Evolutionary conservation across 2,888 invertebrate species (phyloP).

Genomic region (Smittia sp.): DNA sequence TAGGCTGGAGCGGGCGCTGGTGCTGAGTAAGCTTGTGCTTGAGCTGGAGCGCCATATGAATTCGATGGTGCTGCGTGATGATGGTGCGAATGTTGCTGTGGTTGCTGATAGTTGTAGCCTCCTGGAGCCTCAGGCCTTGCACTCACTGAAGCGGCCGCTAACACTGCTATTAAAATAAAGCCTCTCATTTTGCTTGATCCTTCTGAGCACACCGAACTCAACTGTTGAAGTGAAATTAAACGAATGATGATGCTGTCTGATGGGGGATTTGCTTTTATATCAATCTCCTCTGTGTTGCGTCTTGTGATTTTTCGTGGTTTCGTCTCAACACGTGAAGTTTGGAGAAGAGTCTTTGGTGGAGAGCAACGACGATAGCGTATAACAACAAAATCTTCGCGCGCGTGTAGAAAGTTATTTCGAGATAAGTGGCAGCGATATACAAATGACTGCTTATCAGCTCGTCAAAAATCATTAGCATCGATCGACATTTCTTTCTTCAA

Average conservation of each 20-base stretch:
- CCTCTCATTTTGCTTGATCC: slow-evolving; percentile 22
- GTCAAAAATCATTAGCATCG: too few relatives aligned
- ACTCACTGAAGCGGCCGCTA: slow-evolving; percentile 16
- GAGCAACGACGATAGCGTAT: background rate
- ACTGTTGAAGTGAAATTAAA: slow-evolving; percentile 32
- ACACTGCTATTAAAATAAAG: slow-evolving; percentile 22
- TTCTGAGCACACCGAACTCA: background rate
- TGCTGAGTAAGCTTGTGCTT: background rate
- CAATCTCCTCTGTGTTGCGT: slow-evolving; percentile 29
- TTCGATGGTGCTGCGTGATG: background rate
- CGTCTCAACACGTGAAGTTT: background rate
- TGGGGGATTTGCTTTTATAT: slow-evolving; percentile 32
- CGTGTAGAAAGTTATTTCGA: background rate
- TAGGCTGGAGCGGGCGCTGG: background rate
- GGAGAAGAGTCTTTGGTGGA: background rate
- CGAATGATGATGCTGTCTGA: slow-evolving; percentile 35
- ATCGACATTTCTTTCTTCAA: too few relatives aligned
- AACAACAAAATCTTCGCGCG: background rate
- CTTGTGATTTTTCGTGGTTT: background rate
- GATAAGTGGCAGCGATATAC: background rate
- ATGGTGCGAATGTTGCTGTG: background rate
- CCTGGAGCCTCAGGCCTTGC: slow-evolving; percentile 20
- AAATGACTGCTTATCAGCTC: too few relatives aligned
- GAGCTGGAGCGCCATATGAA: background rate
- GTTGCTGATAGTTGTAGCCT: slow-evolving; percentile 12